Conservation (phyloP, 2,888 invertebrate genomes). For the Brenthis hecate region DNA sequence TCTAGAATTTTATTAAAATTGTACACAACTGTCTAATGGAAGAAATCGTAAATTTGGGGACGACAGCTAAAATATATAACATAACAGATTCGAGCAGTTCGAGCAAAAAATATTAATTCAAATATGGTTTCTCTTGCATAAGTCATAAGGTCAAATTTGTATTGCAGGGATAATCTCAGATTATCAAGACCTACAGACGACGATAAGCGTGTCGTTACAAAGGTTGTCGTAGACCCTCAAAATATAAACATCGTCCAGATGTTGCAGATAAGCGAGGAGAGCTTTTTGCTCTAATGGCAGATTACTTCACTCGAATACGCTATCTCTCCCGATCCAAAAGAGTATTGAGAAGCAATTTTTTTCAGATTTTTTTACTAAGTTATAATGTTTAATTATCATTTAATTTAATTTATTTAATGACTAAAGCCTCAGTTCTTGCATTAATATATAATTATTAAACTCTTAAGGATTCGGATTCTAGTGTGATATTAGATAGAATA, state of each 20-base stretch:
- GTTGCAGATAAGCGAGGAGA: conserved; percentile 75
- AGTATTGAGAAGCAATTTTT: conserved; percentile 37
- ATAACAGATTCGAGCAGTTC: conserved; percentile 46
- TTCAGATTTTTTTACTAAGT: conserved; percentile 20
- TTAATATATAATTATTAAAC: no score
- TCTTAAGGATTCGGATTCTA: no score
- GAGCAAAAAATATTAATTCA: conserved; percentile 37
- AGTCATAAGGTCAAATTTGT: conserved; percentile 40
- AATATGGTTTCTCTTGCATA: conserved; percentile 21
- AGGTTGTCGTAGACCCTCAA: conserved; percentile 78
- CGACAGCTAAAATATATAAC: conserved; percentile 47
- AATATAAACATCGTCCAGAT: conserved; percentile 81
- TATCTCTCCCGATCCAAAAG: conserved; percentile 35
- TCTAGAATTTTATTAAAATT: conserved; percentile 20
- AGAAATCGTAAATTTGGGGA: conserved; percentile 48
- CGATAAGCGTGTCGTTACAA: conserved; percentile 78
- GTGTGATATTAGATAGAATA: no score
- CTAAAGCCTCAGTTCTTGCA: no score
- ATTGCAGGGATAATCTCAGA: conserved; percentile 43
- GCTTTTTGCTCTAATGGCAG: conserved; percentile 78
- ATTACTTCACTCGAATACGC: conserved; percentile 64
- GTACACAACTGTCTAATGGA: conserved; percentile 47
- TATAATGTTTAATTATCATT: neutral
- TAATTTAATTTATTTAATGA: neutral
- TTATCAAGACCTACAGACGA: conserved; percentile 74